Base-by-base conservation (phyloP, 2,888 invertebrate genomes). In the Brachylomia viminalis region DNA sequence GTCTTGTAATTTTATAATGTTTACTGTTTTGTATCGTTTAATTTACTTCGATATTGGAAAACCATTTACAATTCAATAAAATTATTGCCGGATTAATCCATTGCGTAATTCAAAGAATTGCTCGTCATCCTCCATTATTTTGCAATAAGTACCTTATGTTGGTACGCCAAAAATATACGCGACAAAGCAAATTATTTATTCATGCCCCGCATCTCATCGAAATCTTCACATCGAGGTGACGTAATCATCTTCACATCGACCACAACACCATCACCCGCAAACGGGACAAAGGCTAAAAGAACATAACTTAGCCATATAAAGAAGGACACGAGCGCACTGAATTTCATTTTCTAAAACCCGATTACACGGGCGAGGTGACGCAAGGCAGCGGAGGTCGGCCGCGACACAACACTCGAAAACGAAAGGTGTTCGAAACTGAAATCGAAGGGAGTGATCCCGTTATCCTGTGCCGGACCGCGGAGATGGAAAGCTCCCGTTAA, bases 261-360 rank as follows among this genome's bases (percentile, higher is more conserved):
- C 68, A 77, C 73, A 71, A 70, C 75, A 82, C 68, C 69, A 67
- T 89, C 87, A 85, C 90, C 90, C 89, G 75, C 89, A 89, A 90
- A 87, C 83, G 87, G 88, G 87, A 86, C 89, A 85, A 87, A 89
- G 87, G 86, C 88, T 88, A 91, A 92, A 93, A 92, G 91, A 93
- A 91, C 92, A 94, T 93, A 94, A 93, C 91, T 91, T 90, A 81
- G 79, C 94, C 94, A 93, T 94, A 94, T 95, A 95, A 94, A 94
- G 95, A 93, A 93, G 94, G 93, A 93, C 94, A 90, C 90, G 92
- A 92, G 89, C 91, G 92, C 86, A 91, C 94, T 94, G 95, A 95
- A 95, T 96, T 96, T 96, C 96, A 95, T 95, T 96, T 96, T 96
- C 96, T 96, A 96, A 96, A 96, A 95, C 95, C 93, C 95, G 95